Base-by-base conservation (phyloP, 2,797 vertebrate genomes). In the Coluber constrictor region DNA sequence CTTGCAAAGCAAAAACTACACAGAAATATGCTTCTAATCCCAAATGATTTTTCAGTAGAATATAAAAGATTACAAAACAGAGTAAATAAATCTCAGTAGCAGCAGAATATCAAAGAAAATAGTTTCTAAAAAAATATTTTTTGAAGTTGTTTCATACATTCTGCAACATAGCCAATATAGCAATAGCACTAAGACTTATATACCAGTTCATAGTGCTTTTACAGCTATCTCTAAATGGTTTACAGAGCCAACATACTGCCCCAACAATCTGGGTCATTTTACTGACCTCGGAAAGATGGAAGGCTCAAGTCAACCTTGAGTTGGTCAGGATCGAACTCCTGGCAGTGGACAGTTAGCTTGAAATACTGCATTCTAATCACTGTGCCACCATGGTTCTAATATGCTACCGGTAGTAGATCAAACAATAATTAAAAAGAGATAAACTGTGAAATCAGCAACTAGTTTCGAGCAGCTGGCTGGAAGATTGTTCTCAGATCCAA, bases 401-500 rank as follows among this genome's bases (percentile, higher is more conserved):
- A 66, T 55, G 29, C 70, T 79, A 61, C 16, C 16, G 1, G 16
- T 1, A 29, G 37, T 47, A 54, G 16, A 87, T 32, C 51, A 32
- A 92, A n/a, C 12, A 51, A 1, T n/a, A 3, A 47, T n/a, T 55
- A 5, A 4, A 92, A 54, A 83, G 8, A 0, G 29, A 27, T 37
- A 60, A 43, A 12, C 74, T 15, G 11, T 87, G 55, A 13, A 60
- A n/a, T 5, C 12, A 11, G 4, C 37, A 20, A 11, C 27, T 59
- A 83, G 4, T 79, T 79, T 54, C 59, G 29, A 20, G 89, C 51
- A 2, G 27, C 1, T 54, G 12, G 15, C 66, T 55, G 93, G 90
- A 93, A 63, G 29, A 91, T 87, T 13, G 37, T 91, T 51, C 1
- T 8, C 92, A 93, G 93, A 60, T 16, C 92, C 56, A 32, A 93